These are phyloP conservation scores for Dromococcyx pavoninus DNA, from an alignment of 2,797 vertebrate genomes.

Conservation along the genomic window DNA sequence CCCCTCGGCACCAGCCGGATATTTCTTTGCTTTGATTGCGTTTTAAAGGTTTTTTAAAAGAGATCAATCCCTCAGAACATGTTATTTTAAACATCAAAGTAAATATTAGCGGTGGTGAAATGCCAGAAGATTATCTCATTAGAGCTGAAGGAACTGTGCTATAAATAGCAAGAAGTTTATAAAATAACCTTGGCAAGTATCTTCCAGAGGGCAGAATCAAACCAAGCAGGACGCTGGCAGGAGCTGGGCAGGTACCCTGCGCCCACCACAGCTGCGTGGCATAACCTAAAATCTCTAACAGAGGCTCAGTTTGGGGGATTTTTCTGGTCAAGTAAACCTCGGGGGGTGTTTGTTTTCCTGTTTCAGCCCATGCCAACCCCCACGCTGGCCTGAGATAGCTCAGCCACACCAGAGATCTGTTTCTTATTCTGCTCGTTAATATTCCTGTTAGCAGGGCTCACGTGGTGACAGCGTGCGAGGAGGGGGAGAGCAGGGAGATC, in stretches of 20 bases:
- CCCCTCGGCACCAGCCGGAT: rapidly evolving
- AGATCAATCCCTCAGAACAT: not conserved
- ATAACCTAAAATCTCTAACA: not conserved
- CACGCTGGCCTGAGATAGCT: not conserved
- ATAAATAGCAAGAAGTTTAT: slow-evolving; percentile 59
- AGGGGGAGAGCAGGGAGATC: not conserved
- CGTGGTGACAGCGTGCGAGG: not conserved
- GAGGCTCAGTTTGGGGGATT: not conserved
- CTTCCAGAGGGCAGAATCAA: not conserved
- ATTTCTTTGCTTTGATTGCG: not conserved
- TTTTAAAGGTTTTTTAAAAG: not conserved
- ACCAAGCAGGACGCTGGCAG: not conserved
- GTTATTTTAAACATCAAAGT: slow-evolving; percentile 63
- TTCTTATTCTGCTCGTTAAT: rapidly evolving
- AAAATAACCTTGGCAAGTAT: slow-evolving; percentile 27
- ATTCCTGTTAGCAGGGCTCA: not conserved
- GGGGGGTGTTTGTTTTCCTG: rapidly evolving
- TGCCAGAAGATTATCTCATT: slow-evolving; percentile 60
- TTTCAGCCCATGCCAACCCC: not conserved
- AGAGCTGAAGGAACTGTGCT: slow-evolving; percentile 26
- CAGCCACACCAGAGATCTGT: not conserved
- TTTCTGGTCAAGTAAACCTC: not conserved
- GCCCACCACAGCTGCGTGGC: not conserved
- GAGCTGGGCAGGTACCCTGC: not conserved
- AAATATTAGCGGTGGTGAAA: slow-evolving; percentile 49